Conservation (phyloP, 2,888 invertebrate genomes). For the Phasia obesa region DNA sequence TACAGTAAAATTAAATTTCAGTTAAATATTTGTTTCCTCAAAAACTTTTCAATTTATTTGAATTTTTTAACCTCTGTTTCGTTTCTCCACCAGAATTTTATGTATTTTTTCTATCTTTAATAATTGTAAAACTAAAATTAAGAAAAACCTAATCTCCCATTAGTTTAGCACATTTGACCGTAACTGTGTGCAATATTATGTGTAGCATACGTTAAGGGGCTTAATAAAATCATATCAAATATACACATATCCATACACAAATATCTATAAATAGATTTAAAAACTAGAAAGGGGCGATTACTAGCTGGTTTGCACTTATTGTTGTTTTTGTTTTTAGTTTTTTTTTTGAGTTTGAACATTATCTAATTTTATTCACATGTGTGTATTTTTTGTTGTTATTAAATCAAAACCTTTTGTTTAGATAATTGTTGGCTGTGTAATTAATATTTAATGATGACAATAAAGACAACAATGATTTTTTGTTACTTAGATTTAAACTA, state of each 20-base stretch:
- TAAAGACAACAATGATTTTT: conserved; percentile 7
- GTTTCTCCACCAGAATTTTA: too few relatives aligned
- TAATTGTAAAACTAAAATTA: too few relatives aligned
- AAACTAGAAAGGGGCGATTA: conserved; percentile 73
- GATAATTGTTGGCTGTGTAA: conserved; percentile 42
- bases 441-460: conserved; percentile 25
- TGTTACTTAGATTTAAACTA: conserved; percentile 29
- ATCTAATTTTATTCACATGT: conserved; percentile 19
- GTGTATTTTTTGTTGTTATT: conserved; percentile 65
- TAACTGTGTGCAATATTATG: conserved; percentile 52
- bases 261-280: conserved; percentile 56
- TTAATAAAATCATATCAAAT: conserved; percentile 39
- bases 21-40: too few relatives aligned
- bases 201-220: conserved; percentile 51
- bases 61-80: too few relatives aligned
- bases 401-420: conserved; percentile 72
- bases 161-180: conserved; percentile 26
- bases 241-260: conserved; percentile 53
- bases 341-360: too few relatives aligned
- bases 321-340: conserved; percentile 18
- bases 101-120: too few relatives aligned
- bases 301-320: conserved; percentile 72
- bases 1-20: too few relatives aligned
- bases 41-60: too few relatives aligned
- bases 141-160: too few relatives aligned